Evolutionary conservation across 2,888 invertebrate genomes (phyloP).

Genomic region (Lasioglossum marginatum): DNA sequence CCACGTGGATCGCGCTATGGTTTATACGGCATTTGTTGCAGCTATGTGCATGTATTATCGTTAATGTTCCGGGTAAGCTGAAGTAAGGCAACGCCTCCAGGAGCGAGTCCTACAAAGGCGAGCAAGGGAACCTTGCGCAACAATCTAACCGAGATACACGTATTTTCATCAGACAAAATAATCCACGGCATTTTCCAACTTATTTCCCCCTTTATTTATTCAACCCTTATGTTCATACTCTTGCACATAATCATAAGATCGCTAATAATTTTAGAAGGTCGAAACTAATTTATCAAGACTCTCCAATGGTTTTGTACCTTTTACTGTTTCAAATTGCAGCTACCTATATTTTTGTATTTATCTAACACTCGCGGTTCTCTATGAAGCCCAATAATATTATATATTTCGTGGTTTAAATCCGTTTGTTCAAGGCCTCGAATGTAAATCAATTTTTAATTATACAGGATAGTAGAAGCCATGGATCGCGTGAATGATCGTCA

Average conservation of each 20-base stretch:
- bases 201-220: background rate
- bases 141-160: constrained; percentile 18
- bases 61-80: constrained; percentile 64
- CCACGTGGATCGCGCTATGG: constrained; percentile 83
- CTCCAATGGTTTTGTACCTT: no score
- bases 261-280: no score
- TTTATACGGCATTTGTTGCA: constrained; percentile 83
- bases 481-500: constrained; percentile 11
- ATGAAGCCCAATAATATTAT: no score
- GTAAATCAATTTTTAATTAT: no score
- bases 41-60: constrained; percentile 79
- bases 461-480: background rate
- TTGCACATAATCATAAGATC: background rate
- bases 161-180: background rate
- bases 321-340: no score
- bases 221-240: background rate
- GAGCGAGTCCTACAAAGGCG: constrained; percentile 32
- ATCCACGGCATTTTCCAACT: background rate
- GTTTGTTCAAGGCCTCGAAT: no score
- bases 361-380: no score
- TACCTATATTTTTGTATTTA: no score
- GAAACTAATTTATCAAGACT: no score
- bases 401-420: no score
- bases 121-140: constrained; percentile 6
- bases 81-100: constrained; percentile 50